phyloP scores from a whole-genome alignment of 2,797 vertebrate genomes.

The Myotis planiceps region DNA sequence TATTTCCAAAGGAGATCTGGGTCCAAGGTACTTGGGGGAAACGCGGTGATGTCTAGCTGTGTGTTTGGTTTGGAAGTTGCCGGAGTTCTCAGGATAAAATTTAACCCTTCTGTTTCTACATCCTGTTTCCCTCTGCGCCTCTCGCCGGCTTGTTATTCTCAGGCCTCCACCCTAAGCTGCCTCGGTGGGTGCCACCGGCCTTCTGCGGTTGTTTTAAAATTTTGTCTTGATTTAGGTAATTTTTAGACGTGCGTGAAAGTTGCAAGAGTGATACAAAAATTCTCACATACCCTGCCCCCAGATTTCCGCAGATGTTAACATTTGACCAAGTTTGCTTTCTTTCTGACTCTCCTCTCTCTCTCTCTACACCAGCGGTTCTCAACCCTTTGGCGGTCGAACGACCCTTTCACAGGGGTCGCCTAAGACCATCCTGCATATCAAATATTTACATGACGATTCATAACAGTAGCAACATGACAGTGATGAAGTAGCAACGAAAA shows the following conservation, averaged over 20 bases:
- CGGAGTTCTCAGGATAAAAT: not conserved
- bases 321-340: not conserved
- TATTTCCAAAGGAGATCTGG: not conserved
- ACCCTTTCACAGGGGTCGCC: too few species aligned
- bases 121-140: not conserved
- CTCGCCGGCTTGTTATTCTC: not conserved
- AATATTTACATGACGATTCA: too few species aligned
- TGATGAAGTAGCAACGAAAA: too few species aligned
- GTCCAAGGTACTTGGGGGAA: not conserved
- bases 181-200: not conserved
- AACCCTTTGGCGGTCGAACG: too few species aligned
- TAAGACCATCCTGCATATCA: too few species aligned
- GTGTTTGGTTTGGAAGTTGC: not conserved
- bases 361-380: not conserved
- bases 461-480: too few species aligned
- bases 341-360: not conserved
- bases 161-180: not conserved
- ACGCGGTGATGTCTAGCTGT: not conserved
- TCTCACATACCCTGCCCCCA: not conserved
- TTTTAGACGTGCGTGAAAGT: not conserved
- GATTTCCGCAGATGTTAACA: not conserved
- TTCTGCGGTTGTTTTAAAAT: not conserved
- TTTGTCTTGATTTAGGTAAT: not conserved
- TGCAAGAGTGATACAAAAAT: not conserved
- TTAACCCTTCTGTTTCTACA: not conserved